Base-by-base conservation (phyloP, 2,113 vertebrate species). In the Athene cunicularia region DNA sequence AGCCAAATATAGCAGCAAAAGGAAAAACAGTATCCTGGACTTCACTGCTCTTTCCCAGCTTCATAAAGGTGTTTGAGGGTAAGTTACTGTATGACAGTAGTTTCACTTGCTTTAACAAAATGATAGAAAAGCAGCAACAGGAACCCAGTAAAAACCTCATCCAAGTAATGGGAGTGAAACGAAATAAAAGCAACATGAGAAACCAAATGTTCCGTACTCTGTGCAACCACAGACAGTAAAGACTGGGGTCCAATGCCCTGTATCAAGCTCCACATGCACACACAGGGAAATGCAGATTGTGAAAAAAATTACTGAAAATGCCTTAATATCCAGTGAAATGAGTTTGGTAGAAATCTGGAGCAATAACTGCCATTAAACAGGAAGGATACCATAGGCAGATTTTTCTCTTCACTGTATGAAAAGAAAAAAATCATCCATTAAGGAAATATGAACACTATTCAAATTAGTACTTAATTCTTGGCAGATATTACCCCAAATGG, bases 271-370 rank as follows among this genome's bases (percentile, higher is more conserved):
- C 72, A 88, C 7, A 8, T 6, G 18, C 14, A 45, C 14, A 35
- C 7, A 66, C 7, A 4, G 0, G 5, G 19, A 86, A 94, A 83
- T 0, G 3, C 14, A 90, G 23, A 60, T 0, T 43, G 23, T 30
- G 35, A 68, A 71, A 10, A 82, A 17, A 90, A 86, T 47, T 71
- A 70, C 19, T 66, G 53, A 85, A 90, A 94, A 64, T 8, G 21
- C 12, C 23, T 56, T 9, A 53, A 76, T 18, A 77, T 32, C 43
- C 28, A 84, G 30, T 35, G n/a, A 84, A 87, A 59, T 23, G 1
- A 77, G 24, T 21, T 12, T 35, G 24, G 50, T 19, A 68, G 74
- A 55, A 77, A 74, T 43, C 5, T 3, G 11, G 5, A 80, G 24
- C 50, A 77, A 16, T 22, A 84, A 79, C 16, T 20, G 17, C 19